A percentile compares a stretch with the other conserved stretches of the same genome.
phyloP scores from a whole-genome alignment of 2,888 invertebrate species.

The Nomada lathburiana region DNA sequence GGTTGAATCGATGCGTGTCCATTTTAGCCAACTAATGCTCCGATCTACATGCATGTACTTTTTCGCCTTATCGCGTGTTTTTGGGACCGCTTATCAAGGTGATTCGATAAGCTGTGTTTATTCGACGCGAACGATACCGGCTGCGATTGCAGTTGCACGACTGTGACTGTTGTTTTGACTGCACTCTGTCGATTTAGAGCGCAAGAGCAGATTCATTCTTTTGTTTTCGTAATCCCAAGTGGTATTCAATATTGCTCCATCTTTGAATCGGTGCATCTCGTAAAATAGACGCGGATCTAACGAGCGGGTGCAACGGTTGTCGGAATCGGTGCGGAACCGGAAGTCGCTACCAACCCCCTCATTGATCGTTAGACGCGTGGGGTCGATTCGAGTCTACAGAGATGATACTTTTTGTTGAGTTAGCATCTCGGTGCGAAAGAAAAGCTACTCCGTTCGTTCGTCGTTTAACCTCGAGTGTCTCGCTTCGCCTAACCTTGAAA shows the following conservation, averaged over 20 bases:
- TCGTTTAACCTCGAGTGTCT: constrained; percentile 71
- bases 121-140: constrained; percentile 16
- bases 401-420: constrained; percentile 18
- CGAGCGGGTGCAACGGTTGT: not conserved
- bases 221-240: no score
- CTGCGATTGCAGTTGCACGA: not conserved
- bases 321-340: not conserved
- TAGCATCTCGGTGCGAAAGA: constrained; percentile 39
- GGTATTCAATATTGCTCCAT: not conserved
- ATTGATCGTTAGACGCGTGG: no score
- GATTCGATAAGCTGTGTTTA: constrained; percentile 34
- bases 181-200: not conserved
- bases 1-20: not conserved
- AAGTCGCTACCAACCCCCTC: not conserved
- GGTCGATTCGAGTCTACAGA: not conserved
- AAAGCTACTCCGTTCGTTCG: constrained; percentile 55
- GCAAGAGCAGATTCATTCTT: not conserved
- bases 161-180: not conserved
- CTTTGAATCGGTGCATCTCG: not conserved
- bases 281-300: not conserved
- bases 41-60: constrained; percentile 13
- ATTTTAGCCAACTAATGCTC: constrained; percentile 15
- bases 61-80: constrained; percentile 34
- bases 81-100: constrained; percentile 32
- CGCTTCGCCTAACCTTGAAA: constrained; percentile 79